Percentiles rank a stretch among this genome's conserved stretches.
These are phyloP conservation scores for Nixonia krombeini DNA, from an alignment of 1,140 invertebrate species.

Conservation along the genomic window DNA sequence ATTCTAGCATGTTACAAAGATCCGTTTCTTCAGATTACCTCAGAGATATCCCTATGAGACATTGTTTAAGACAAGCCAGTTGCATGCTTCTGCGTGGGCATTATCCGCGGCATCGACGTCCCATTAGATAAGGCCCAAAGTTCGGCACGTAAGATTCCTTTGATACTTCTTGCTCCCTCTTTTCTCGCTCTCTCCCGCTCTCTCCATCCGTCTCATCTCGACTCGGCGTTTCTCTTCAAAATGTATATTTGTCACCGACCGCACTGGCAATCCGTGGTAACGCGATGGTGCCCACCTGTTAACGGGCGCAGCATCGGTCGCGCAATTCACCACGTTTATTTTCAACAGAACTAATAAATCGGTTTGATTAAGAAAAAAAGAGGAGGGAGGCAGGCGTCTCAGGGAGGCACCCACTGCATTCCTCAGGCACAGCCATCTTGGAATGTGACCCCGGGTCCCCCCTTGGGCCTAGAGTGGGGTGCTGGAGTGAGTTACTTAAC, in stretches of 20 bases:
- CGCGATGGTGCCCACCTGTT: conserved; percentile 22
- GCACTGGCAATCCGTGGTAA: neutral
- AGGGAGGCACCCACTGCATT: conserved; percentile 72
- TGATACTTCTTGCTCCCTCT: conserved; percentile 14
- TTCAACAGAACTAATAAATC: conserved; percentile 60
- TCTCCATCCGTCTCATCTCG: conserved; percentile 17
- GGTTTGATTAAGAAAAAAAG: conserved; percentile 65
- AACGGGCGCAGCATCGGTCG: conserved; percentile 7
- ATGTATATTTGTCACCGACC: too few relatives aligned
- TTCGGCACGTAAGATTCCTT: conserved; percentile 43
- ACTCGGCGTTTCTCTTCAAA: neutral
- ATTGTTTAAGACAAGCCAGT: conserved; percentile 66
- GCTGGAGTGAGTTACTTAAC: conserved; percentile 39
- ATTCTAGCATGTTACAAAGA: too few relatives aligned
- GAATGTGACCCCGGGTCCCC: conserved; percentile 72
- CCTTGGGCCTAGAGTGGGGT: conserved; percentile 57
- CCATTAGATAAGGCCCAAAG: conserved; percentile 50
- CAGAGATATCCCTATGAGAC: conserved; percentile 74
- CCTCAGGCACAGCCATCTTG: conserved; percentile 73
- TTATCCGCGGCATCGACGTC: conserved; percentile 51
- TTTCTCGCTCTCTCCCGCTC: conserved; percentile 17
- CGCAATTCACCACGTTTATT: conserved; percentile 43
- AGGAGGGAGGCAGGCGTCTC: conserved; percentile 59
- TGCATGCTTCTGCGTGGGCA: conserved; percentile 65
- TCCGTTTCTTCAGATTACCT: conserved; percentile 57